Base-by-base conservation (phyloP, 2,113 vertebrate species). In the Hipposideros armiger region DNA sequence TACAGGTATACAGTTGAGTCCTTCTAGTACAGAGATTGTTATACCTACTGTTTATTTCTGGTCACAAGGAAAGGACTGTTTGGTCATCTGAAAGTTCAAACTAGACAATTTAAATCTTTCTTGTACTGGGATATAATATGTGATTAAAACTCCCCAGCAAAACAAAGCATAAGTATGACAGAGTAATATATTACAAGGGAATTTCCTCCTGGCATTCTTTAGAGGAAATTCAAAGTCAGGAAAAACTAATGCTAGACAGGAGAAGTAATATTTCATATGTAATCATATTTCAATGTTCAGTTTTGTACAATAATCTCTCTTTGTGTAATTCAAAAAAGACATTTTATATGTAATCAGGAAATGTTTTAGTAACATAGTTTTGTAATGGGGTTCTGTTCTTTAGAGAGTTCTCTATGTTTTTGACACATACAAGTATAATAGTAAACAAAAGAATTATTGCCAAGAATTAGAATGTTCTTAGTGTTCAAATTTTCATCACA, bases 101-200 rank as follows among this genome's bases (percentile, higher is more conserved):
- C 6, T 50, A 24, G 22, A 54, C 56, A 32, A 73, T 77, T 72
- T 72, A 84, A 89, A 45, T 77, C 19, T 87, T 82, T 64, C 45
- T 76, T 84, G n/a, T 47, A 60, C 17, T 81, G 4, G 9, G 19
- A 30, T 72, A 58, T 10, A 50, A 77, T 42, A 32, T 7, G 7
- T 76, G 47, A 82, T 93, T 87, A 66, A 94, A 83, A 95, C 40
- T 82, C 19, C n/a, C 30, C 20, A 90, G 19, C 22, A 30, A 94
- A 91, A 60, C 52, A 70, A 77, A 95, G 40, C 54, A 32, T 76
- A 82, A 85, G 40, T 82, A 42, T 36, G 30, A 30, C 47, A 95
- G 28, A 24, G 14, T 81, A 66, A 74, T 81, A 14, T 80, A 40
- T 54, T 20, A 52, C 16, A 91, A 66, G 5, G 24, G 20, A 45